Evolutionary conservation across 1,140 invertebrate species (phyloP).

Genomic region (Trachelipus rathkii): DNA sequence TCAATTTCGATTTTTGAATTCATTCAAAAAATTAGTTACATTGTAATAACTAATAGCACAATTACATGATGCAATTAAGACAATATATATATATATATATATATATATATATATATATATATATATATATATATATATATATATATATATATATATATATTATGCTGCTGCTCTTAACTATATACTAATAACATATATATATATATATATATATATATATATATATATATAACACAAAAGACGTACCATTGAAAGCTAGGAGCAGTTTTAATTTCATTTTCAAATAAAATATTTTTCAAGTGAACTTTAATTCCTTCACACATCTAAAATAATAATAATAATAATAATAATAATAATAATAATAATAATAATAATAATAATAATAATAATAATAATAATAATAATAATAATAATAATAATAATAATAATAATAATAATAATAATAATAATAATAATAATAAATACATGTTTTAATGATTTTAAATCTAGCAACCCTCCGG

Average conservation of each 20-base stretch:
- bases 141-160: background rate
- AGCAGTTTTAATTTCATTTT: too few species aligned
- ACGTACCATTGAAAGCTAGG: too few species aligned
- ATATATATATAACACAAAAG: background rate
- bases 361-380: background rate
- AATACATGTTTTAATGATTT: background rate
- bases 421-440: background rate
- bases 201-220: constrained; percentile 11
- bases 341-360: background rate
- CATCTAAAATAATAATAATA: too few species aligned
- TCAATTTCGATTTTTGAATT: too few species aligned
- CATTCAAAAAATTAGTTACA: too few species aligned
- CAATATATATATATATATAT: constrained; percentile 16
- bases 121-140: constrained; percentile 8
- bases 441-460: background rate
- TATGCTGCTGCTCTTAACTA: too few species aligned
- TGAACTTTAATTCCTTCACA: too few species aligned
- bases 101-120: constrained; percentile 12
- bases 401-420: constrained; percentile 8
- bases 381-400: constrained; percentile 1
- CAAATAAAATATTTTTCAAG: too few species aligned
- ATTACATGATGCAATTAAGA: too few species aligned
- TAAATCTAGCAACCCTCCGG: too few species aligned
- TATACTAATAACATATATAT: too few species aligned
- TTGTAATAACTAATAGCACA: too few species aligned